Percentiles rank a stretch among this genome's conserved stretches.
These are phyloP conservation scores for Porites cylindrica DNA, from an alignment of 92 coral and sea anemone genomes.

Conservation along the genomic window DNA sequence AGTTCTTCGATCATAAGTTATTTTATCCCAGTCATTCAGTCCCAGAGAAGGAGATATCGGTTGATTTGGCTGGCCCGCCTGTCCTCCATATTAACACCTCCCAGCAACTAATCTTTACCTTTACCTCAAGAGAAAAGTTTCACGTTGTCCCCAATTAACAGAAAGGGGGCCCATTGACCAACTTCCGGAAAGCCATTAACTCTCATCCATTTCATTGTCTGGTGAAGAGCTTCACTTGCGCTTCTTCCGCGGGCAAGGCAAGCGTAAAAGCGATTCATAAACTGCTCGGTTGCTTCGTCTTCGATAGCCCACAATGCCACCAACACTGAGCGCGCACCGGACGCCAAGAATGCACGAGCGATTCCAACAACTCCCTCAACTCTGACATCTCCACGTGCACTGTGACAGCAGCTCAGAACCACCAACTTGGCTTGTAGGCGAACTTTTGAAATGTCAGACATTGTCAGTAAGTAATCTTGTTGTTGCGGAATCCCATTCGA, in stretches of 20 bases:
- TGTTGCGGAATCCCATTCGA: background rate
- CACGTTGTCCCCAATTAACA: background rate
- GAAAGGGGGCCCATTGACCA: background rate
- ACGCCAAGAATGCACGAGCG: background rate
- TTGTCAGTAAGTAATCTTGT: too few relatives aligned
- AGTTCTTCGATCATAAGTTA: too few relatives aligned
- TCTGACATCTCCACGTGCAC: background rate
- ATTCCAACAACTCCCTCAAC: background rate
- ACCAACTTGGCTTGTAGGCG: background rate
- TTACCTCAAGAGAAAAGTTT: too few relatives aligned
- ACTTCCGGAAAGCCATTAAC: background rate
- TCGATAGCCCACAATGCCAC: background rate
- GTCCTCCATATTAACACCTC: too few relatives aligned
- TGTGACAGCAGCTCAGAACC: background rate
- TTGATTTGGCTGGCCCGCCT: too few relatives aligned
- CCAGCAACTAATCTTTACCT: too few relatives aligned
- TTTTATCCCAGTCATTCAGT: too few relatives aligned
- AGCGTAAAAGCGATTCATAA: background rate
- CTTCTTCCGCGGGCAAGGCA: background rate
- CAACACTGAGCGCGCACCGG: background rate
- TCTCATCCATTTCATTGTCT: background rate
- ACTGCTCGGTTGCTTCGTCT: background rate
- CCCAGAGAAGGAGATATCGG: too few relatives aligned
- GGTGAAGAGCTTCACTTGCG: background rate
- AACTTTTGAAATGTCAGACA: too few relatives aligned